Conservation (phyloP, 2,888 invertebrate species). For the Disparrhopalites patrizii region DNA sequence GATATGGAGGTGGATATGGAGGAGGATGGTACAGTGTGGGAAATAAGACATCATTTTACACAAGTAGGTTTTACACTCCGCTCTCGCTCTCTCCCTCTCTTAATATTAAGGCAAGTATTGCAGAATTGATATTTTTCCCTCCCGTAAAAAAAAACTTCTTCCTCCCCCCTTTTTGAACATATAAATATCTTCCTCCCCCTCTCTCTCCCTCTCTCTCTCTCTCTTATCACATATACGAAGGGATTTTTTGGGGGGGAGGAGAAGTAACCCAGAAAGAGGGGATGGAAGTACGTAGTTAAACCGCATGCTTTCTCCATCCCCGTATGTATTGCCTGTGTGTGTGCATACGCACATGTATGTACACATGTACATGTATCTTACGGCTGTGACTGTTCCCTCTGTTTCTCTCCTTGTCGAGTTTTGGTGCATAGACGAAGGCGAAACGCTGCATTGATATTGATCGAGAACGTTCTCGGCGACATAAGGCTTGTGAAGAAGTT, state of each 20-base stretch:
- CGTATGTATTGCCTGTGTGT: too few species aligned
- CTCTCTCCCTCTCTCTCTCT: too few species aligned
- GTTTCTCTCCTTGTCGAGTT: conserved; percentile 33
- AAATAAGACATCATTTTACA: conserved; percentile 13
- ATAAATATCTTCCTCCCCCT: too few species aligned
- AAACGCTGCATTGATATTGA: conserved; percentile 49
- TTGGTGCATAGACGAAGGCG: conserved; percentile 49
- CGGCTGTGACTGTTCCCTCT: conserved; percentile 12
- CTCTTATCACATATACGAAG: too few species aligned
- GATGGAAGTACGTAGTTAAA: conserved; percentile 4
- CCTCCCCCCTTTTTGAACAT: too few species aligned
- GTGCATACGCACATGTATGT: too few species aligned
- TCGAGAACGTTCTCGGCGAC: conserved; percentile 38
- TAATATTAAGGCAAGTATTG: not conserved
- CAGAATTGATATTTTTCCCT: conserved; percentile 20
- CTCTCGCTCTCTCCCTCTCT: not conserved
- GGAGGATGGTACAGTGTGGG: not conserved
- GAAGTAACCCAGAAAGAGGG: not conserved
- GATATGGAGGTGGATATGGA: too few species aligned
- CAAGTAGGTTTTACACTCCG: not conserved
- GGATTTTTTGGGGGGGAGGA: not conserved
- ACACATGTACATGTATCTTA: too few species aligned
- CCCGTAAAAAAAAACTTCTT: not conserved
- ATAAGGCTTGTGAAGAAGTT: conserved; percentile 33
- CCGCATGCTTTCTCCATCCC: conserved; percentile 6